Conservation (phyloP, 2,113 vertebrate genomes). For the Condylura cristata region DNA sequence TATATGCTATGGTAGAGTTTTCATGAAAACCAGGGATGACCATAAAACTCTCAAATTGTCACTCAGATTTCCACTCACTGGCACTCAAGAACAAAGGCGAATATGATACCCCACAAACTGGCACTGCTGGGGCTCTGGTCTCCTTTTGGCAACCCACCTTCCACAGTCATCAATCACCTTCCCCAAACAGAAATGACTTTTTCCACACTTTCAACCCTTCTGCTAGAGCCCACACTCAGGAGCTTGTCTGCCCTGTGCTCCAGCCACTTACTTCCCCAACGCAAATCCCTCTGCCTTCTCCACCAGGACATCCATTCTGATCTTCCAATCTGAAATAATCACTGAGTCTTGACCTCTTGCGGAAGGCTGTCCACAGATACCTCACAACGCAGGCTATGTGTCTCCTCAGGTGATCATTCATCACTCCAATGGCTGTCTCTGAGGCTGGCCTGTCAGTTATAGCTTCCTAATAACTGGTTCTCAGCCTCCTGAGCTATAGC, state of each 20-base stretch:
- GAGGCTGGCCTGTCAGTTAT: background rate
- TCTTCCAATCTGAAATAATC: background rate
- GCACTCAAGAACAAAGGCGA: background rate
- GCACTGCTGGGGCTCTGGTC: background rate
- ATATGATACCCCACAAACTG: background rate
- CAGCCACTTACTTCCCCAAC: background rate
- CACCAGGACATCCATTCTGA: background rate
- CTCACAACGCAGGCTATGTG: too few species aligned
- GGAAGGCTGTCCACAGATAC: background rate
- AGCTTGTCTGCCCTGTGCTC: background rate
- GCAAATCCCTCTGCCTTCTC: background rate
- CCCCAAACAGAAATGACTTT: background rate
- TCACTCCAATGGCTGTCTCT: background rate
- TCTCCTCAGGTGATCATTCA: background rate
- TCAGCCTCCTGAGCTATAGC: background rate
- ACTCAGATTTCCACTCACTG: background rate
- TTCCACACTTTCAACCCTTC: background rate
- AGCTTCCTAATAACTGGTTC: background rate
- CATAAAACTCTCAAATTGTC: background rate
- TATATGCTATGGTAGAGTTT: background rate
- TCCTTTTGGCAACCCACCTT: background rate
- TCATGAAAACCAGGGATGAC: background rate
- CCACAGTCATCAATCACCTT: background rate
- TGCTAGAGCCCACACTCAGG: background rate
- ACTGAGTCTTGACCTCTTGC: background rate